phyloP scores from a whole-genome alignment of 2,888 invertebrate genomes.

The Imbricaverruca yamaguchii region DNA sequence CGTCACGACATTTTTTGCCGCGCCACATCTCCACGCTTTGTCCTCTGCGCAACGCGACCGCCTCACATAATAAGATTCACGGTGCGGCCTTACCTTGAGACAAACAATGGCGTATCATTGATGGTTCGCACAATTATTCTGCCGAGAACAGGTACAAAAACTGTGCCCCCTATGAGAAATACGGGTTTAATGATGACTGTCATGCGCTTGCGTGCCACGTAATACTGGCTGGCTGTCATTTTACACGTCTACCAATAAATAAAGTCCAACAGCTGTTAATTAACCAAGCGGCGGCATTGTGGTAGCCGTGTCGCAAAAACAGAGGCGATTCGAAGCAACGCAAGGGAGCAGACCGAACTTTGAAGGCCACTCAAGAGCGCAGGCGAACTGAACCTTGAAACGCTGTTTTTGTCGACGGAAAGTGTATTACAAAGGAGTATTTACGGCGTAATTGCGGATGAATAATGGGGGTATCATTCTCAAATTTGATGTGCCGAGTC shows the following conservation, averaged over 20 bases:
- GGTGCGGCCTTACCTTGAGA: not conserved
- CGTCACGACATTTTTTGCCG: not conserved
- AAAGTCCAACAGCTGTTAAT: slow-evolving; percentile 9
- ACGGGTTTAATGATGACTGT: not conserved
- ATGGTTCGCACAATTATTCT: slow-evolving; percentile 7
- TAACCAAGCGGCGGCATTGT: not conserved
- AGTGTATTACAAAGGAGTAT: not conserved
- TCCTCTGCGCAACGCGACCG: not conserved
- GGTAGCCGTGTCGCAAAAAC: not conserved
- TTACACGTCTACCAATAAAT: not conserved
- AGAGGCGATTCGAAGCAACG: not conserved
- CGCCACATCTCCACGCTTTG: not conserved
- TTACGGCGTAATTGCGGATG: not conserved
- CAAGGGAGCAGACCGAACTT: too few species aligned
- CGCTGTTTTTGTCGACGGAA: not conserved
- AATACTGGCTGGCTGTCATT: not conserved
- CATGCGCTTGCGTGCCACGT: slow-evolving; percentile 15
- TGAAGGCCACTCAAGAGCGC: not conserved
- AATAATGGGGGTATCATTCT: not conserved
- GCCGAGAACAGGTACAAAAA: not conserved
- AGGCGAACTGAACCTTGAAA: not conserved
- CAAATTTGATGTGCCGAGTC: too few species aligned
- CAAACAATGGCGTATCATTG: not conserved
- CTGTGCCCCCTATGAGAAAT: not conserved
- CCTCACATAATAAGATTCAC: not conserved